Percentiles rank a stretch among this genome's conserved stretches.
phyloP scores from a whole-genome alignment of 2,113 vertebrate species.

The Petromus typicus region DNA sequence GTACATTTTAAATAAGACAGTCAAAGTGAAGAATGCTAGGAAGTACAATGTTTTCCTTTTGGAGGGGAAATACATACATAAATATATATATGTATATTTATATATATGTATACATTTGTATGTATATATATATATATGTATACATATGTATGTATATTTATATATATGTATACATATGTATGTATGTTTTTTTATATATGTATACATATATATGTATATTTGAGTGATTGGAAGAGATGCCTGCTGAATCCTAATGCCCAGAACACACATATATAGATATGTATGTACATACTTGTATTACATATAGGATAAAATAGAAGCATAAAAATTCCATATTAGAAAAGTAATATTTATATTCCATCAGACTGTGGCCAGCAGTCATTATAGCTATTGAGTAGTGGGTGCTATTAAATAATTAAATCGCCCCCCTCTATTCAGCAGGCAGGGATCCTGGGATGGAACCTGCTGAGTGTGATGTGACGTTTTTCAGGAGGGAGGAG shows the following conservation, averaged over 20 bases:
- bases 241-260: too few species aligned
- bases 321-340: neutral
- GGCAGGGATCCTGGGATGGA: neutral
- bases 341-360: neutral
- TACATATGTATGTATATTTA: too few species aligned
- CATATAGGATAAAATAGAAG: neutral
- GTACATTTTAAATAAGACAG: neutral
- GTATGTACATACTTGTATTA: neutral
- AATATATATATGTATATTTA: neutral
- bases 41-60: neutral
- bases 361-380: neutral
- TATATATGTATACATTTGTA: neutral
- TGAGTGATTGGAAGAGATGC: too few species aligned
- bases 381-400: neutral
- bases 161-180: too few species aligned
- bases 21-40: neutral
- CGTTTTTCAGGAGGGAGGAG: neutral
- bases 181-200: too few species aligned
- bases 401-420: neutral
- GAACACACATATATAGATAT: neutral
- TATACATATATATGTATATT: too few species aligned
- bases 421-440: neutral
- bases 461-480: too few species aligned
- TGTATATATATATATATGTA: neutral
- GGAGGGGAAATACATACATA: neutral